These are phyloP conservation scores for Frankliniella intonsa DNA, from an alignment of 2,888 invertebrate species.

Conservation along the genomic window DNA sequence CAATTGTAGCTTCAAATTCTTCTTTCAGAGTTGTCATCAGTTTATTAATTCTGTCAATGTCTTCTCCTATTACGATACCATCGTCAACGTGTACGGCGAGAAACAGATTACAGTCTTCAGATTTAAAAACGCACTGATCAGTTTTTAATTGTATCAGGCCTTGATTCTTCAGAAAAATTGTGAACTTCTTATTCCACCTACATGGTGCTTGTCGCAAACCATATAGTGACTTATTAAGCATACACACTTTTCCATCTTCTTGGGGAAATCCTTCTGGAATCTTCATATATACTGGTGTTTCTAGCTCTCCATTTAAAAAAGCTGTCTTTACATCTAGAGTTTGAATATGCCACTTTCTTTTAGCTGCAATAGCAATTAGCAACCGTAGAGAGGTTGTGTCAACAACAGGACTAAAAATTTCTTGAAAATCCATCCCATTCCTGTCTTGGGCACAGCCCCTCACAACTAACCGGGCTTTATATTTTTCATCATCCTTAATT, in stretches of 20 bases:
- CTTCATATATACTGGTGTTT: constrained; percentile 31
- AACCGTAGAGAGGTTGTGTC: neutral
- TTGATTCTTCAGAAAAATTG: constrained; percentile 7
- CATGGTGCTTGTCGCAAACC: constrained; percentile 31
- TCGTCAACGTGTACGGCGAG: constrained; percentile 26
- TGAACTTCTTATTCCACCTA: constrained; percentile 27
- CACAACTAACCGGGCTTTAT: constrained; percentile 31
- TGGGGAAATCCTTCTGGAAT: constrained; percentile 29
- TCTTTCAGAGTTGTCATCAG: neutral
- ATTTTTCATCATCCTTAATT: constrained; percentile 34
- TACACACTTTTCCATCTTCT: constrained; percentile 29
- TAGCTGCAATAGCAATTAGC: neutral
- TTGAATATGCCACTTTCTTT: neutral
- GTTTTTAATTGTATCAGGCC: neutral
- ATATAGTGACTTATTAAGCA: constrained; percentile 31
- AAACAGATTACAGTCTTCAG: neutral
- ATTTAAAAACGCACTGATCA: constrained; percentile 21
- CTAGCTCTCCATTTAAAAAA: constrained; percentile 32
- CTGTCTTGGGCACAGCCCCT: neutral
- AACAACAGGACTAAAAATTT: neutral
- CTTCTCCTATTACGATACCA: neutral
- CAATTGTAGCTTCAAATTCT: neutral
- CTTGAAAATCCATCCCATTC: neutral
- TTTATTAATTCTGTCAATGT: neutral
- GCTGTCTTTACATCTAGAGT: constrained; percentile 33